Conservation (phyloP, 2,797 vertebrate genomes). For the Hozukius guyotensis region DNA sequence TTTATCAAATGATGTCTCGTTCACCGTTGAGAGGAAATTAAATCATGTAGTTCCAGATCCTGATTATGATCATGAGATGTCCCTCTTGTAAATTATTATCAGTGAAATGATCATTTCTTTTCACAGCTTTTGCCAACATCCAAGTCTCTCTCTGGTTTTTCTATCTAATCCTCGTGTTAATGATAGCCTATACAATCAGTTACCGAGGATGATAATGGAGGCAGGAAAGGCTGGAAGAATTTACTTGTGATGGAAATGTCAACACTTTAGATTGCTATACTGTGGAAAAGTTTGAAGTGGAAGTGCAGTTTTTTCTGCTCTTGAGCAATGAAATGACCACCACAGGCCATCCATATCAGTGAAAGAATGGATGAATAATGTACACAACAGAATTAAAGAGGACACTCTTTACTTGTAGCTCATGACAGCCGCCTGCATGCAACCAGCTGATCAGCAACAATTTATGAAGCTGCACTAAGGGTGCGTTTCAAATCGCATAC, state of each 20-base stretch:
- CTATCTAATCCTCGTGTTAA: constrained; percentile 11
- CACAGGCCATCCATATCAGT: background rate
- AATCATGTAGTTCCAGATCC: constrained; percentile 68
- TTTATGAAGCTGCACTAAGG: background rate
- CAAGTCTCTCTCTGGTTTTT: constrained; percentile 15
- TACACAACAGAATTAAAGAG: background rate
- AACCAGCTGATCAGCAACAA: background rate
- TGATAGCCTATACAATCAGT: background rate
- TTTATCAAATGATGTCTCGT: constrained; percentile 71
- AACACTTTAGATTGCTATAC: background rate
- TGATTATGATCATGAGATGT: constrained; percentile 75
- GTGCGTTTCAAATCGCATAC: background rate
- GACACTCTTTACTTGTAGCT: background rate
- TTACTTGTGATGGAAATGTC: background rate
- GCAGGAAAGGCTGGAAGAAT: background rate
- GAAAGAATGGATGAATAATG: background rate
- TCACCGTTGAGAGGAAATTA: constrained; percentile 70
- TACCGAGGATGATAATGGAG: background rate
- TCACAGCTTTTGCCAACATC: constrained; percentile 6
- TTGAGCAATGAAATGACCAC: background rate
- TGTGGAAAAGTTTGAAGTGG: background rate
- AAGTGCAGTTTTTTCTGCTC: background rate
- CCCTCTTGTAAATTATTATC: constrained; percentile 86
- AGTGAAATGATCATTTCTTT: constrained; percentile 42
- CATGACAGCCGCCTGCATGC: background rate